Base-by-base conservation (phyloP, 2,888 invertebrate genomes). In the Hyppa rectilinea region DNA sequence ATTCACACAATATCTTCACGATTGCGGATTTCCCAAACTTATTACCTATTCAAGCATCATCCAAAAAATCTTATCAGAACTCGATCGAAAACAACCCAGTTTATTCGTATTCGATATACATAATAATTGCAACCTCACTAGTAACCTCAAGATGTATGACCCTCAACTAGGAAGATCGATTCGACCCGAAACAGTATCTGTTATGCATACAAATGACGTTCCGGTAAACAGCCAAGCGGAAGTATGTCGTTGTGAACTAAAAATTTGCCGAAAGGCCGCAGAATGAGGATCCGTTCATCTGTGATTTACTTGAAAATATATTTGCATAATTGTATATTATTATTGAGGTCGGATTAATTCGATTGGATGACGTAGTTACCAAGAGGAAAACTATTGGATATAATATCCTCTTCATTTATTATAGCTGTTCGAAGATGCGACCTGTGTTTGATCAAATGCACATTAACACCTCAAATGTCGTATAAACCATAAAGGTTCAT, bases 131-230 rank as follows among this genome's bases (percentile, higher is more conserved):
- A 80, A 76, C 81, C 78, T 85, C 75, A 70, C 64, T n/a, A 31
- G 26, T 73, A 70, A 83, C 81, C 83, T 84, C 76, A 81, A 83
- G 66, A 80, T 77, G 76, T 55, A 56, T 62, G 80, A 82, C 73
- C 78, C 80, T 80, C 75, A 70, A 73, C 70, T 83, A 85, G 84
- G 84, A 82, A 85, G 80, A 83, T 78, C 58, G 69, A 78, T 75
- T 79, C 66, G 77, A 75, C 63, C 78, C 72, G 49, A 85, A 80
- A 78, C 71, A 82, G 77, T 77, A 82, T 82, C 66, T 76, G 71
- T 75, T 78, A 80, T 82, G 82, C 80, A 85, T 83, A 78, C 78
- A 61, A 75, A 85, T 80, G 23, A 53, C 58, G 78, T 80, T 85
- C 82, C 85, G 84, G 78, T 73, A 83, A 69, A 78, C 73, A 75